Conservation (phyloP, 2,797 vertebrate species). For the Typhlichthys eigenmanni region DNA sequence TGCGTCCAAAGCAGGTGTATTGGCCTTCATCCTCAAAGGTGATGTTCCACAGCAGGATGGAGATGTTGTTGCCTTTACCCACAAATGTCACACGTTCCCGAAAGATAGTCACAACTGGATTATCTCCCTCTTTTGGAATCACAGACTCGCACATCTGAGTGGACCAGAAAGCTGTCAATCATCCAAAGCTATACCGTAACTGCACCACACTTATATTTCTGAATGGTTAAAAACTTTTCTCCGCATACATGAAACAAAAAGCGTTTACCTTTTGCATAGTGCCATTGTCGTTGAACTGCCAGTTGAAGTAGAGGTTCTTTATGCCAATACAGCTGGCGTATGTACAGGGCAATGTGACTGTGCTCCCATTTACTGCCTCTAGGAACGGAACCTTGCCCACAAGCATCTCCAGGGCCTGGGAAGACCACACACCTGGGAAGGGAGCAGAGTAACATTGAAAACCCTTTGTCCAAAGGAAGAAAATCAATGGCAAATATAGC, state of each 20-base stretch:
- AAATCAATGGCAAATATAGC: neutral
- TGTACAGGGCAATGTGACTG: conserved; percentile 85
- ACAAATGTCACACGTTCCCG: conserved; percentile 81
- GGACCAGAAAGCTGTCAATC: conserved; percentile 30
- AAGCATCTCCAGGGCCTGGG: conserved; percentile 83
- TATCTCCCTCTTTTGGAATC: conserved; percentile 75
- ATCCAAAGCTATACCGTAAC: neutral
- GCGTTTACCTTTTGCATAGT: conserved; percentile 68
- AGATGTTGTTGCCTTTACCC: conserved; percentile 85
- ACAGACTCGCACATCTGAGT: conserved; percentile 82
- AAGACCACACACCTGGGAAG: conserved; percentile 74
- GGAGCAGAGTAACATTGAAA: neutral
- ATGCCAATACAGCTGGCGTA: conserved; percentile 92
- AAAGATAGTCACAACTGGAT: conserved; percentile 57
- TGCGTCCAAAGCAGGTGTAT: conserved; percentile 89
- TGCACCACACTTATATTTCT: neutral
- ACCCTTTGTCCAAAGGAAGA: neutral
- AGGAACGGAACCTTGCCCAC: conserved; percentile 88
- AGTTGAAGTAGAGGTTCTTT: conserved; percentile 84
- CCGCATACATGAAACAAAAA: no score
- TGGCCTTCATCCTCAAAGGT: conserved; percentile 89
- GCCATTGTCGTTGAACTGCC: conserved; percentile 85
- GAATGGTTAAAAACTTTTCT: no score
- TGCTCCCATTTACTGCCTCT: conserved; percentile 87
- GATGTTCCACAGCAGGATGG: conserved; percentile 84